Base-by-base conservation (phyloP, 2,888 invertebrate species). In the Chymomyza caudatula region DNA sequence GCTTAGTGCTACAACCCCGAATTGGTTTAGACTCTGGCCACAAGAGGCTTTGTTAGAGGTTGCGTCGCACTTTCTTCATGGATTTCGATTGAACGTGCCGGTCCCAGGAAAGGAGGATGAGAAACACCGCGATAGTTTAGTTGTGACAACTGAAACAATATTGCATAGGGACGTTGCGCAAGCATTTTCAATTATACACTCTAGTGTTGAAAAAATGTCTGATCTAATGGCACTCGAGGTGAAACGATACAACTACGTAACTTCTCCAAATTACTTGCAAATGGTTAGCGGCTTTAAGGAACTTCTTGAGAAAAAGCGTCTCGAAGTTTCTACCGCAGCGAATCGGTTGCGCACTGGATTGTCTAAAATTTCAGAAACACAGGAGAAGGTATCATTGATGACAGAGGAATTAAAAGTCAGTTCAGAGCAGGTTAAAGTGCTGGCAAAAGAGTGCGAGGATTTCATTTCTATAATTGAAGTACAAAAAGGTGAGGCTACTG, bases 1-100 rank as follows among this genome's bases (percentile, higher is more conserved):
- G 63, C 94, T 97, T 51, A 97, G 96, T 91, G 94, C 95, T 73
- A 96, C 96, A 0, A 96, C 96, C 0, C 96, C 96, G 20, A 96
- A 97, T 90, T 97, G 96, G 96, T 96, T 97, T 91, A 92, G 94
- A 85, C 94, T 95, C 83, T 97, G 97, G 97, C 96, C 97, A 0
- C 93, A 94, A 67, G 95, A 96, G 87, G 97, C 97, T 42, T 91
- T 97, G 62, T 91, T 97, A n/a, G 96, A 97, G 91, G 96, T 97
- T 6, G 96, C 97, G 11, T 93, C 94, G 88, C 95, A 95, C 90
- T 97, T 95, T 89, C 92, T 97, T 44, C 91, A 92, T 23, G 94
- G 94, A 53, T 93, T 96, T 29, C 93, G 94, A 84, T 92, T 97
- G 66, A 92, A 94, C 43, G 93, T 93, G 58, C 93, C 94, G 3